A percentile compares a stretch with the other conserved stretches of the same genome.
Conservation (phyloP, 2,888 invertebrate species). For the Muschampia plurimacula region DNA sequence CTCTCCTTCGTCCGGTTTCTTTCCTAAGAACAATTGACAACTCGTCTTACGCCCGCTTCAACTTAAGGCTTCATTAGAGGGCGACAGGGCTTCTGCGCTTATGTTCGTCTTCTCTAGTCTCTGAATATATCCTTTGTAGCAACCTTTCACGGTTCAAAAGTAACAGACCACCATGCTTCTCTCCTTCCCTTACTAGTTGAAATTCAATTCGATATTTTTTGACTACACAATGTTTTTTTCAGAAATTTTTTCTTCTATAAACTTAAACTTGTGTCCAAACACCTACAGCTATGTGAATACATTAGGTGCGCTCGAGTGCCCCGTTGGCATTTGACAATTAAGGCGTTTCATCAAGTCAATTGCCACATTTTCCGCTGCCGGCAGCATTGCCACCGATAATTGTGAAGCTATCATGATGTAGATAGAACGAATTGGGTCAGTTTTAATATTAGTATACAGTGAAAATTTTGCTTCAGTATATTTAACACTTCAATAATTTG, state of each 20-base stretch:
- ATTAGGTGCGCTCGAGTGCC: slow-evolving; percentile 65
- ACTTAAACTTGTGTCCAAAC: slow-evolving; percentile 25
- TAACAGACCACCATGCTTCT: slow-evolving; percentile 1
- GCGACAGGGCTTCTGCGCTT: no score
- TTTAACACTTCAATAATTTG: neutral
- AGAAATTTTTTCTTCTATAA: neutral
- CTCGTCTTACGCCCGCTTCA: no score
- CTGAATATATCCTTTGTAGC: no score
- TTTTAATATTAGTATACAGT: slow-evolving; percentile 11
- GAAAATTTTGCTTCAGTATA: slow-evolving; percentile 2
- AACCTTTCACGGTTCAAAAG: neutral
- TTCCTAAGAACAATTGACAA: no score
- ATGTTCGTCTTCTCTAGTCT: neutral
- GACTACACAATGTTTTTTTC: neutral
- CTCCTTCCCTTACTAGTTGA: neutral
- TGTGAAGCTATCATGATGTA: slow-evolving; percentile 36
- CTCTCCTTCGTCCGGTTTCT: no score
- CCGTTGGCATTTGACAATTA: slow-evolving; percentile 72
- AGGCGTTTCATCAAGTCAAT: slow-evolving; percentile 63
- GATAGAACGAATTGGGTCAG: slow-evolving; percentile 33
- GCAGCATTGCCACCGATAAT: slow-evolving; percentile 42
- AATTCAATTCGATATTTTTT: neutral
- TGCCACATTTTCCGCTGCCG: slow-evolving; percentile 69
- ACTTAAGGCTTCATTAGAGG: no score
- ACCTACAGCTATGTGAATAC: slow-evolving; percentile 52